These are phyloP conservation scores for Camelus bactrianus DNA, from an alignment of 2,113 vertebrate genomes.

Conservation along the genomic window DNA sequence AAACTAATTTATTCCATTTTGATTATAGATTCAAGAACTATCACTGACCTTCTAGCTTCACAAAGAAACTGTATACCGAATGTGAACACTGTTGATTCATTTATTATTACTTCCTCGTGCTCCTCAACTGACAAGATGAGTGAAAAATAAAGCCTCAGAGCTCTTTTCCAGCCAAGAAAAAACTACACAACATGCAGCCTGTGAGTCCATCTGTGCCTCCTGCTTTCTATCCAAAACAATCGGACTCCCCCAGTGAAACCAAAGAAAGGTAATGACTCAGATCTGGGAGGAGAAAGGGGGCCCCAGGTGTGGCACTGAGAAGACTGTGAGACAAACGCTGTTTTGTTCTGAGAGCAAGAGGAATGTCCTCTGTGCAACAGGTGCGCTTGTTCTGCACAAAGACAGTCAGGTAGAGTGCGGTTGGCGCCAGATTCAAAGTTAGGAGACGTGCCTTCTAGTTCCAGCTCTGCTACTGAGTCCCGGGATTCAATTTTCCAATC, in stretches of 20 bases:
- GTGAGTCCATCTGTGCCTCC: conserved; percentile 3
- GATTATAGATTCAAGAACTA: neutral
- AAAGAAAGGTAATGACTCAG: neutral
- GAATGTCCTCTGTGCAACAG: neutral
- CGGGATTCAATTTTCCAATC: neutral
- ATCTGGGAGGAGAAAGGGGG: neutral
- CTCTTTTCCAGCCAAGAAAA: conserved; percentile 46
- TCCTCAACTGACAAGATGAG: neutral
- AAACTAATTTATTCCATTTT: neutral
- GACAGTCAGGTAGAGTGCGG: neutral
- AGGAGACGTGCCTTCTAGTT: neutral
- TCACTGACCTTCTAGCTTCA: neutral
- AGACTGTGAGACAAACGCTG: neutral
- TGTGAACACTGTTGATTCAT: neutral
- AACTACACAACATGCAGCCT: conserved; percentile 13
- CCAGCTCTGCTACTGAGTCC: neutral
- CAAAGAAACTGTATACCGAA: neutral
- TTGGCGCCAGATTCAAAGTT: neutral
- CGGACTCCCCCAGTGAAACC: neutral
- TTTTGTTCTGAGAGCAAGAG: neutral
- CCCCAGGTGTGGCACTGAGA: neutral
- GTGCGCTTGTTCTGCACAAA: neutral
- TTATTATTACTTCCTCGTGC: neutral
- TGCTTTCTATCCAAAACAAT: conserved; percentile 43
- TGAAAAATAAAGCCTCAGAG: conserved; percentile 54